Conservation (phyloP, 1,140 invertebrate species). For the Tachypleus tridentatus region DNA sequence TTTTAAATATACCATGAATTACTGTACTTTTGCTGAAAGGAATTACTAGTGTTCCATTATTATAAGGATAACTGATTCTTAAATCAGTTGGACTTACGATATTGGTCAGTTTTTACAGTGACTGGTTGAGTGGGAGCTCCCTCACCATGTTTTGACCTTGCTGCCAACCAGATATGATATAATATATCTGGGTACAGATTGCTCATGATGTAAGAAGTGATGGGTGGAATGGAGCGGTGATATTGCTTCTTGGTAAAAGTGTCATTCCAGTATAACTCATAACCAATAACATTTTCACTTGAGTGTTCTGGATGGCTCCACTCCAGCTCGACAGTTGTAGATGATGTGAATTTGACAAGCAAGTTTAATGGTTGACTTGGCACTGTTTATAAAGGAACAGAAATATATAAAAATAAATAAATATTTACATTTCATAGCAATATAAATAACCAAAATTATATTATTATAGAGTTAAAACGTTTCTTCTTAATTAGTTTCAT, state of each 20-base stretch:
- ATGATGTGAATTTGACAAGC: slow-evolving; percentile 49
- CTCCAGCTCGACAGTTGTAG: slow-evolving; percentile 63
- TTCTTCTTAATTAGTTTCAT: not conserved
- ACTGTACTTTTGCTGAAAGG: too few species aligned
- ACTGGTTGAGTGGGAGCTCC: slow-evolving; percentile 89
- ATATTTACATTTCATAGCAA: too few species aligned
- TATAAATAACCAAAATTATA: too few species aligned
- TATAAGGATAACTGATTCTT: too few species aligned
- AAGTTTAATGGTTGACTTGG: slow-evolving; percentile 88
- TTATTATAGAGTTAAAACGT: too few species aligned
- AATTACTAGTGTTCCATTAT: too few species aligned
- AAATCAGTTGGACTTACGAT: slow-evolving; percentile 57
- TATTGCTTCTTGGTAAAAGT: slow-evolving; percentile 65
- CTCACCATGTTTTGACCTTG: slow-evolving; percentile 77
- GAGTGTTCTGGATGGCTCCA: slow-evolving; percentile 84
- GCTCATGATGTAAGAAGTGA: slow-evolving; percentile 68
- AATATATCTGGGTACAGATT: slow-evolving; percentile 87
- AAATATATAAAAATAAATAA: not conserved
- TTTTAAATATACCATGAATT: too few species aligned
- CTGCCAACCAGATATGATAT: slow-evolving; percentile 92
- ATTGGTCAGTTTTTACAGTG: slow-evolving; percentile 86
- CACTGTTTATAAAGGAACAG: slow-evolving; percentile 43
- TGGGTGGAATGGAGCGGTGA: slow-evolving; percentile 57
- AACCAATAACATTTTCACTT: slow-evolving; percentile 82
- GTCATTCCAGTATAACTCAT: slow-evolving; percentile 95